phyloP scores from a whole-genome alignment of 2,888 invertebrate species.

The Nycteola revayana region DNA sequence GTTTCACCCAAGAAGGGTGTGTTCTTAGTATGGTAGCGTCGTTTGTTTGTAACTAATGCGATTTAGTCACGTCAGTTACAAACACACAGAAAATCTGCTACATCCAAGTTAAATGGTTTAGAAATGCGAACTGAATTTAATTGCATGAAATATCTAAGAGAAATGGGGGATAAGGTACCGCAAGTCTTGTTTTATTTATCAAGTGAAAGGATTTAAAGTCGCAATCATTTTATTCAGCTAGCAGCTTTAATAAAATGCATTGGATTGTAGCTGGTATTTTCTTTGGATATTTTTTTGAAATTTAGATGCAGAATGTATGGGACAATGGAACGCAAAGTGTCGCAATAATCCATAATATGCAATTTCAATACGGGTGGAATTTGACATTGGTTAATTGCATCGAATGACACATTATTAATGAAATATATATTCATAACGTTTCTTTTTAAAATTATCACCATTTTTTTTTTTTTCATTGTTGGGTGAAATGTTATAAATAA shows the following conservation, averaged over 20 bases:
- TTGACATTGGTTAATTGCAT: too few species aligned
- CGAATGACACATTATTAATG: too few species aligned
- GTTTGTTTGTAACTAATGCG: conserved; percentile 15
- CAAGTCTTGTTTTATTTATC: conserved; percentile 32
- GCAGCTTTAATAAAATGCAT: neutral
- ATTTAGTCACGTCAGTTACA: conserved; percentile 4
- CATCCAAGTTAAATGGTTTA: conserved; percentile 14
- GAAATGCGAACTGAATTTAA: conserved; percentile 29
- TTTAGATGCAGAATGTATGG: too few species aligned
- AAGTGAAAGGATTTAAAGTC: conserved; percentile 35
- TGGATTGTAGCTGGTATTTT: too few species aligned
- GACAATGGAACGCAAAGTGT: too few species aligned
- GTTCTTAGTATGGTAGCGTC: neutral
- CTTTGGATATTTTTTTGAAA: too few species aligned
- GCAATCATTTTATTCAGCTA: conserved; percentile 50
- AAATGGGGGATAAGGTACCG: conserved; percentile 4
- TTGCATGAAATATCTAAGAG: conserved; percentile 24
- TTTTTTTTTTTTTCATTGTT: too few species aligned
- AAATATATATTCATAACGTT: too few species aligned
- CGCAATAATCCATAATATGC: too few species aligned
- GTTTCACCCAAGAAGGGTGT: neutral
- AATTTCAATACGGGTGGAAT: too few species aligned
- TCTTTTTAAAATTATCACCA: too few species aligned
- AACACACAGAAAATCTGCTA: conserved; percentile 9
- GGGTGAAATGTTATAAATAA: too few species aligned